Conservation (phyloP, 2,113 vertebrate genomes). For the Menura novaehollandiae region DNA sequence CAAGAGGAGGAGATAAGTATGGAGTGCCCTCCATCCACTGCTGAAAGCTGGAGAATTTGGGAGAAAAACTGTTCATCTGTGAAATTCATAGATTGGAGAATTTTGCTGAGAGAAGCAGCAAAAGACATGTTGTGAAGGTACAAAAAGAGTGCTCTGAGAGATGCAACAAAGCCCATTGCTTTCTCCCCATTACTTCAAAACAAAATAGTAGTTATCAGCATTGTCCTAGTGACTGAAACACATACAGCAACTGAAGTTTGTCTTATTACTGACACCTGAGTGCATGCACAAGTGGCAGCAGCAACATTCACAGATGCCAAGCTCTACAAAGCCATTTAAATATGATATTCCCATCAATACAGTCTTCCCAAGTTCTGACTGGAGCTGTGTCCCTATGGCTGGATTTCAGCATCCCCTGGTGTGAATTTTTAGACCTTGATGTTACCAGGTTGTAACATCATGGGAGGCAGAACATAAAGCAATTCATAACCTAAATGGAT, state of each 20-base stretch:
- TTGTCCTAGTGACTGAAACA: neutral
- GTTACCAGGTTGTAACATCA: neutral
- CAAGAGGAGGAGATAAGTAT: neutral
- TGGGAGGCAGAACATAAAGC: rapidly evolving
- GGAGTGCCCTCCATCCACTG: neutral
- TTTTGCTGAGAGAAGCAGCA: neutral
- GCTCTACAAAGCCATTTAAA: neutral
- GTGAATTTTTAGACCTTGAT: neutral
- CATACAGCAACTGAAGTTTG: neutral
- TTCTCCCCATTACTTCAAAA: neutral
- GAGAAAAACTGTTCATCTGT: neutral
- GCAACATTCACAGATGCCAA: neutral
- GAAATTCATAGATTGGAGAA: neutral
- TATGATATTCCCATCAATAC: neutral
- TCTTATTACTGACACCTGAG: neutral
- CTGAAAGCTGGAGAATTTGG: neutral
- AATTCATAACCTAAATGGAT: neutral
- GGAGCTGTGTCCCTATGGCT: neutral
- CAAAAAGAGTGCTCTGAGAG: neutral
- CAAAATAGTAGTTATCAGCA: neutral
- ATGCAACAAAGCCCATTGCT: neutral
- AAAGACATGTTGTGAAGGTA: neutral
- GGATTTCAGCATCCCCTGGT: neutral
- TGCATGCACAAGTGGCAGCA: neutral
- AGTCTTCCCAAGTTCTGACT: neutral